Conservation (phyloP, 2,797 vertebrate genomes). For the Pipistrellus nathusii region DNA sequence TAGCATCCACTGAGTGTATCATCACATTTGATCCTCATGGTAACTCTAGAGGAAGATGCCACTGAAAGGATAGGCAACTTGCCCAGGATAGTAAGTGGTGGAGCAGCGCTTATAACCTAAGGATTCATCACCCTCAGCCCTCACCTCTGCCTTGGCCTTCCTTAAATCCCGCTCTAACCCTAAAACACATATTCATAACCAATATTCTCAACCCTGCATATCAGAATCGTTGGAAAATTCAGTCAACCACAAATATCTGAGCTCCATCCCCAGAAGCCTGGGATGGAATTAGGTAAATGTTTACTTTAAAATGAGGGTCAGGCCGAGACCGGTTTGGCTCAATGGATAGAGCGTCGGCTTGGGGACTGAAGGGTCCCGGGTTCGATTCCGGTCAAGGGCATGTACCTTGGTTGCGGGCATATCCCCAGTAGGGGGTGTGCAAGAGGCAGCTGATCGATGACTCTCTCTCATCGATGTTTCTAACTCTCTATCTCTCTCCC, state of each 20-base stretch:
- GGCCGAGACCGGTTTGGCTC: too few relatives aligned
- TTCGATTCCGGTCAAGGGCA: too few relatives aligned
- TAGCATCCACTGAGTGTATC: not conserved
- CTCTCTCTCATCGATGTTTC: too few relatives aligned
- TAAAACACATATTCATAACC: not conserved
- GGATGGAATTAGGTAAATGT: not conserved
- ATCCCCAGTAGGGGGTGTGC: too few relatives aligned
- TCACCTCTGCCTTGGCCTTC: too few relatives aligned
- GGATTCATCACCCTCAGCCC: too few relatives aligned
- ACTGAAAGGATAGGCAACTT: too few relatives aligned
- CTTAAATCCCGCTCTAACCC: not conserved
- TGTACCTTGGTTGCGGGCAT: too few relatives aligned
- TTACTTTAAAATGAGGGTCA: not conserved
- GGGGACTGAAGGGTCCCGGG: too few relatives aligned
- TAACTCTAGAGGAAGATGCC: not conserved
- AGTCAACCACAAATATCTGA: not conserved
- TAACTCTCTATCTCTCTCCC: too few relatives aligned
- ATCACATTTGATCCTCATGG: not conserved
- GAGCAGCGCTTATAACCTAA: not conserved
- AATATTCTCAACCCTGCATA: not conserved
- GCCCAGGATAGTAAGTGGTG: not conserved
- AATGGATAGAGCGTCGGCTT: too few relatives aligned
- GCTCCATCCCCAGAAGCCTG: not conserved
- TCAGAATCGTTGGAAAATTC: not conserved
- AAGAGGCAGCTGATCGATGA: too few relatives aligned